A percentile compares a stretch with the other conserved stretches of the same genome.
phyloP scores from a whole-genome alignment of 1,140 invertebrate species.

The Delia radicum region DNA sequence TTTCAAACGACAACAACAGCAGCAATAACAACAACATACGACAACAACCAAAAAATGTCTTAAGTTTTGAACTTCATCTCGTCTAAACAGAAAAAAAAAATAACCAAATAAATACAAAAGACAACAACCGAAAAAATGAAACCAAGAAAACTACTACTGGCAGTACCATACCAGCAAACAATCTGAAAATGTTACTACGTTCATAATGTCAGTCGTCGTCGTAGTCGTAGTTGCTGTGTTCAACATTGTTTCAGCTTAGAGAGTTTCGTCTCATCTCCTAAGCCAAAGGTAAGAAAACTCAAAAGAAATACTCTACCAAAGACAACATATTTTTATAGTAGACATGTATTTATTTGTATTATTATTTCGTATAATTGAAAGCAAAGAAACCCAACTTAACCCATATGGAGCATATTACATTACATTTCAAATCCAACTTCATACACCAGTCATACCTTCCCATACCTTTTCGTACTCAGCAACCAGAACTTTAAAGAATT shows the following conservation, averaged over 20 bases:
- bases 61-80: not conserved
- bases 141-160: not conserved
- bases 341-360: not conserved
- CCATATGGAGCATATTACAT: not conserved
- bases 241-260: not conserved
- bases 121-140: not conserved
- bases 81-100: too few species aligned
- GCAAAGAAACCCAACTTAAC: not conserved
- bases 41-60: not conserved
- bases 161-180: not conserved
- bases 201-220: too few species aligned
- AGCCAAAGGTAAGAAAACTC: not conserved
- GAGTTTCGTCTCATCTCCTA: not conserved
- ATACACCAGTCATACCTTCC: not conserved
- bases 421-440: not conserved
- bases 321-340: too few species aligned
- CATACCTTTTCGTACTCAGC: too few species aligned
- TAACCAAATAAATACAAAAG: too few species aligned
- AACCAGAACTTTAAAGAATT: too few species aligned
- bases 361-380: not conserved
- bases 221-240: too few species aligned
- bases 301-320: not conserved
- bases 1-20: not conserved
- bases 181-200: too few species aligned
- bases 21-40: not conserved